Conservation (phyloP, 2,888 invertebrate genomes). For the Agrotis puta region DNA sequence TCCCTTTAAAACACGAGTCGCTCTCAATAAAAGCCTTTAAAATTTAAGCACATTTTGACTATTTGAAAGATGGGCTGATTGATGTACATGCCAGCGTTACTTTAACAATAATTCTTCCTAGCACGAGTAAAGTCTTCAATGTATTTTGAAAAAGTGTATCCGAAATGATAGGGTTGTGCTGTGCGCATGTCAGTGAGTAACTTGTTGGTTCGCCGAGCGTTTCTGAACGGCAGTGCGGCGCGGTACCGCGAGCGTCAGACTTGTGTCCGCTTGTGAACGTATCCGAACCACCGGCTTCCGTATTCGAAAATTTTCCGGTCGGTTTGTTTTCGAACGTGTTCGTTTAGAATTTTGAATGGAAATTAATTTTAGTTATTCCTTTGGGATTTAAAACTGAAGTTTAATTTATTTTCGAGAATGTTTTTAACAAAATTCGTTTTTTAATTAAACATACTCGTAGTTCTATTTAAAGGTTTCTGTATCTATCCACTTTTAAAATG, state of each 20-base stretch:
- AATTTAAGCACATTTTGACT: slow-evolving; percentile 86
- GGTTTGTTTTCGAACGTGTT: slow-evolving; percentile 56
- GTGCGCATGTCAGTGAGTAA: slow-evolving; percentile 88
- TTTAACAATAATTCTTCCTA: slow-evolving; percentile 20
- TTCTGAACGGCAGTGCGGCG: slow-evolving; percentile 87
- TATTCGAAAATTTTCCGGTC: slow-evolving; percentile 69
- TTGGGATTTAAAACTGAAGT: background rate
- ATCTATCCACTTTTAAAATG: slow-evolving; percentile 21
- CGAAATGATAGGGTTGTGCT: slow-evolving; percentile 73
- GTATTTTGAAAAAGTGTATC: slow-evolving; percentile 67
- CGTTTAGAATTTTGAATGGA: slow-evolving; percentile 45
- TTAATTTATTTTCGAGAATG: background rate
- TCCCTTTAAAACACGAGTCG: slow-evolving; percentile 84
- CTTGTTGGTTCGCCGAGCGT: slow-evolving; percentile 86
- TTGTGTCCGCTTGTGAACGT: slow-evolving; percentile 72
- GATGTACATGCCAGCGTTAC: slow-evolving; percentile 58
- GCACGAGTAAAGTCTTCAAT: slow-evolving; percentile 62
- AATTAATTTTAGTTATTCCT: slow-evolving; percentile 26
- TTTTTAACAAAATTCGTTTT: background rate
- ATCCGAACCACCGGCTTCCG: slow-evolving; percentile 73
- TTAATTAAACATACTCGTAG: background rate
- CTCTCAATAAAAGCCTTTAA: slow-evolving; percentile 86
- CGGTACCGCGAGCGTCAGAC: slow-evolving; percentile 78
- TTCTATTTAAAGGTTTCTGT: too few species aligned
- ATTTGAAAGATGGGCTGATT: slow-evolving; percentile 48